Conservation (phyloP, 2,797 vertebrate species). For the Xiphophorus birchmanni region DNA sequence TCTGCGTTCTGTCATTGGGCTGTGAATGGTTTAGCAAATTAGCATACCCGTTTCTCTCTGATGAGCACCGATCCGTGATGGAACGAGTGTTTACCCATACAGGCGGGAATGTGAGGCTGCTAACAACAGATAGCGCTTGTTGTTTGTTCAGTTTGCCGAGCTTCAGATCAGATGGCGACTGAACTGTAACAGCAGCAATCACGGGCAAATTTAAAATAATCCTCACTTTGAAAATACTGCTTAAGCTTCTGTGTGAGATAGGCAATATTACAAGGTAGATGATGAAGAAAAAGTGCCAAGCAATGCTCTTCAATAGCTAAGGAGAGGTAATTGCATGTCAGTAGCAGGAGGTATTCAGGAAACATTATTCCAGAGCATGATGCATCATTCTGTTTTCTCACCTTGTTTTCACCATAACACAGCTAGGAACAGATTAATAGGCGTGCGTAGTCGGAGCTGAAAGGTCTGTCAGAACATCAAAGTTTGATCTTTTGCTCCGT, state of each 20-base stretch:
- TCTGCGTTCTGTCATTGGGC: constrained; percentile 66
- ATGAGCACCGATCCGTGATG: constrained; percentile 52
- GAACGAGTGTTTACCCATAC: constrained; percentile 39
- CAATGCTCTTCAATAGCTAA: background rate
- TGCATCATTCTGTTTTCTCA: constrained; percentile 46
- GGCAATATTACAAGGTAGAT: background rate
- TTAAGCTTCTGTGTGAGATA: constrained; percentile 2
- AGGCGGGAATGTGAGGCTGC: constrained; percentile 36
- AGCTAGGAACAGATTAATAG: constrained; percentile 58
- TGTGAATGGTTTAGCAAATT: constrained; percentile 64
- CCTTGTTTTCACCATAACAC: constrained; percentile 73
- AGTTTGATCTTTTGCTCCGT: constrained; percentile 52
- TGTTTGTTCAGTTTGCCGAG: constrained; percentile 74
- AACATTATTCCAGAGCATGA: constrained; percentile 36
- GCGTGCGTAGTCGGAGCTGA: constrained; percentile 49
- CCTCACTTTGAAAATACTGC: constrained; percentile 48
- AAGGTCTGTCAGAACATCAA: constrained; percentile 64
- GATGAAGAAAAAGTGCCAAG: constrained; percentile 2
- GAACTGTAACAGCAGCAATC: constrained; percentile 66
- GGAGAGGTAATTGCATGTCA: constrained; percentile 34
- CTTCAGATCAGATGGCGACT: constrained; percentile 69
- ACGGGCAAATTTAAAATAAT: constrained; percentile 54
- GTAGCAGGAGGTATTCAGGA: constrained; percentile 23
- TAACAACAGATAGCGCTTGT: constrained; percentile 49
- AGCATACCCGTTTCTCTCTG: constrained; percentile 65